Evolutionary conservation across 2,888 invertebrate genomes (phyloP).

Genomic region (Adela reaumurella): DNA sequence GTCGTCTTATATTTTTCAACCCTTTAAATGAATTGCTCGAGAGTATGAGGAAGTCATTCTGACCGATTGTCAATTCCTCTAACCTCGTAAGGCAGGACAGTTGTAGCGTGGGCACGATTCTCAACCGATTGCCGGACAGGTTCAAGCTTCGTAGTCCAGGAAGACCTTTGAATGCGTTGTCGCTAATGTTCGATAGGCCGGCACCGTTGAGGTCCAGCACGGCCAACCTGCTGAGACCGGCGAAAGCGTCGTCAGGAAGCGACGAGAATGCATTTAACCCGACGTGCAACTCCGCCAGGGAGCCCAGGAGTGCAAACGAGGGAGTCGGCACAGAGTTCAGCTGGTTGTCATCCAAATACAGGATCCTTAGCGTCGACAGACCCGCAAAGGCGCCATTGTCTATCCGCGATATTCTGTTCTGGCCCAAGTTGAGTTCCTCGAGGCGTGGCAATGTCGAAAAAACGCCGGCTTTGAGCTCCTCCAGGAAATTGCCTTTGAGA

Average conservation of each 20-base stretch:
- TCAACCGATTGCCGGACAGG: conserved; percentile 75
- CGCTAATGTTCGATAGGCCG: conserved; percentile 74
- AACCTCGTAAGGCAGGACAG: conserved; percentile 67
- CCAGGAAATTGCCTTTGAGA: conserved; percentile 76
- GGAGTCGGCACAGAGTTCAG: conserved; percentile 72
- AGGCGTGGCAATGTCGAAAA: conserved; percentile 72
- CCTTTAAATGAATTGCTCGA: conserved; percentile 74
- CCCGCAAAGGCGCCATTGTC: conserved; percentile 76
- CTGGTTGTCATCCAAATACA: conserved; percentile 83
- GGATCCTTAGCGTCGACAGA: conserved; percentile 68
- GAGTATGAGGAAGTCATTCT: conserved; percentile 72
- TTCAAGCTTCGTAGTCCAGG: conserved; percentile 73
- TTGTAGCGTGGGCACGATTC: conserved; percentile 71
- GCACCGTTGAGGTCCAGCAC: conserved; percentile 79
- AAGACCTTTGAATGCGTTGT: conserved; percentile 71
- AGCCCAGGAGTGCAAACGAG: conserved; percentile 68
- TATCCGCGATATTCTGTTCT: conserved; percentile 78
- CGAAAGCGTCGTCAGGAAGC: conserved; percentile 74
- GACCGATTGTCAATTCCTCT: conserved; percentile 78
- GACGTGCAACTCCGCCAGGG: conserved; percentile 79
- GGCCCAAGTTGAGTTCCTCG: conserved; percentile 81
- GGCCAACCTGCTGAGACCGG: conserved; percentile 69
- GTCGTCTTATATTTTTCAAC: conserved; percentile 67
- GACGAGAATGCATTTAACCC: conserved; percentile 78
- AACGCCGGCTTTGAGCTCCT: conserved; percentile 70